Conservation (phyloP, 2,113 vertebrate genomes). For the Heterotis niloticus region DNA sequence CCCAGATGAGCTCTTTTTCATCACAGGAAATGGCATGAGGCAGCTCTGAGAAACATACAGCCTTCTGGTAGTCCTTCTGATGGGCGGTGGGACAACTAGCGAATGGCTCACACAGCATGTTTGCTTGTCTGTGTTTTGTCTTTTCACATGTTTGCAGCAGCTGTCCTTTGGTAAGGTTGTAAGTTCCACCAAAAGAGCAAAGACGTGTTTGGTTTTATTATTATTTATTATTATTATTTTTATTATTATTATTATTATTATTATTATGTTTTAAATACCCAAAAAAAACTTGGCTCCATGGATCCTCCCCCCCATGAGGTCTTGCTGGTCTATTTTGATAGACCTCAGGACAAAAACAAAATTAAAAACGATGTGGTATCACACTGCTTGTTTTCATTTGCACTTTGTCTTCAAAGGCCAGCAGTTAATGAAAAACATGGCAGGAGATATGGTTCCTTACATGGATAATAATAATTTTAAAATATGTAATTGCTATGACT, state of each 20-base stretch:
- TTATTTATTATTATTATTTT: conserved; percentile 34
- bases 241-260: no score
- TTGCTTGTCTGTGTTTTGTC: conserved; percentile 12
- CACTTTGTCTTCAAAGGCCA: not conserved
- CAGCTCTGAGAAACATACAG: conserved; percentile 9
- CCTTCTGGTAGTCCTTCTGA: not conserved
- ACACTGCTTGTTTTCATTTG: not conserved
- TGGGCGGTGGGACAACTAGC: not conserved
- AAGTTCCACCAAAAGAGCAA: conserved; percentile 3
- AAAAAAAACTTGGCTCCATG: not conserved
- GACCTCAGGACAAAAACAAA: not conserved
- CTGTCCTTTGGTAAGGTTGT: conserved; percentile 2
- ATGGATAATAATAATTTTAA: not conserved
- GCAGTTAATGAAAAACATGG: conserved; percentile 13
- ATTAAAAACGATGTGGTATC: not conserved
- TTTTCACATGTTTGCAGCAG: conserved; percentile 13
- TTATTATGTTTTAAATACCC: not conserved
- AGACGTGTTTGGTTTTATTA: not conserved
- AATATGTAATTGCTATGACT: not conserved
- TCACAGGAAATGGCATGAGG: not conserved
- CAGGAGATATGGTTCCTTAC: not conserved
- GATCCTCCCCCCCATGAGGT: not conserved
- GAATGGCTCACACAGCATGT: not conserved
- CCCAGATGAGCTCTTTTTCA: conserved; percentile 4
- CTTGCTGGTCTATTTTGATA: not conserved